Percentiles rank a stretch among this genome's conserved stretches.
phyloP scores from a whole-genome alignment of 2,888 invertebrate species.

The Adelognathus sp. region DNA sequence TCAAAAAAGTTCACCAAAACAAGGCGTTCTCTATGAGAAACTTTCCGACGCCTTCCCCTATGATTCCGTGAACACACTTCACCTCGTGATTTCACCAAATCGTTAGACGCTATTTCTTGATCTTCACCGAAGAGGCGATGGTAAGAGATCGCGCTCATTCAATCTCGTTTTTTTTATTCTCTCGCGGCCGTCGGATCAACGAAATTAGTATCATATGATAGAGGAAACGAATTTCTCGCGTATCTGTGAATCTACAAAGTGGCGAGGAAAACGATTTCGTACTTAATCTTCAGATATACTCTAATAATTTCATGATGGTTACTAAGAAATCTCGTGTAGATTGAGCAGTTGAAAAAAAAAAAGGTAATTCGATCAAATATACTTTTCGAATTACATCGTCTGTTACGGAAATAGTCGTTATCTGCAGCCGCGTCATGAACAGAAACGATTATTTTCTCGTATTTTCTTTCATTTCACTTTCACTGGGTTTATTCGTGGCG shows the following conservation, averaged over 20 bases:
- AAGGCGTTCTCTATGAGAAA: no score
- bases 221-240: constrained; percentile 26
- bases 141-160: not conserved
- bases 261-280: not conserved
- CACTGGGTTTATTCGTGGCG: constrained; percentile 7
- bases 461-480: constrained; percentile 52
- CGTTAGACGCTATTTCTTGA: not conserved
- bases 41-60: no score
- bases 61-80: no score
- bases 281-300: constrained; percentile 8
- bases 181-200: not conserved
- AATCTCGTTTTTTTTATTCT: not conserved
- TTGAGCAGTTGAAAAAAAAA: not conserved
- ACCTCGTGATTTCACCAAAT: not conserved
- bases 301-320: not conserved
- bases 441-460: constrained; percentile 26
- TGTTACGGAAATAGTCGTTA: constrained; percentile 24
- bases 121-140: not conserved
- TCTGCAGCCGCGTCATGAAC: constrained; percentile 4
- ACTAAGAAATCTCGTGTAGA: not conserved
- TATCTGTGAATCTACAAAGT: constrained; percentile 3
- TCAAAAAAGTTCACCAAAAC: no score
- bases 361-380: not conserved
- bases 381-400: not conserved
- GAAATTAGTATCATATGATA: not conserved